These are phyloP conservation scores for Pangasius sanitwongsei DNA, from an alignment of 2,797 vertebrate genomes.

Conservation along the genomic window DNA sequence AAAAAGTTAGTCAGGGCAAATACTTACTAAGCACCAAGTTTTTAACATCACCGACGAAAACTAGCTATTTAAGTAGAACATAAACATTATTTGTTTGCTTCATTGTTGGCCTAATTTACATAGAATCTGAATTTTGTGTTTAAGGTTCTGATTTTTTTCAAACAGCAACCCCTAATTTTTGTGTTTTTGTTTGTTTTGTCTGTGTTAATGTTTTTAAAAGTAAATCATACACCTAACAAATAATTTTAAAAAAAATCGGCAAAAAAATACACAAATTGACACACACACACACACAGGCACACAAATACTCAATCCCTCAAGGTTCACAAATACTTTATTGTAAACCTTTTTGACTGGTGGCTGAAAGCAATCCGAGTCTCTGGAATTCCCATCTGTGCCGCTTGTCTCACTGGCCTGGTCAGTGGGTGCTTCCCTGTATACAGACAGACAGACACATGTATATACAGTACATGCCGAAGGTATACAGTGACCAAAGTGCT, in stretches of 20 bases:
- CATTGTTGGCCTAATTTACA: neutral
- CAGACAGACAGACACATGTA: slow-evolving; percentile 12
- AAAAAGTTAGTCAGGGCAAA: neutral
- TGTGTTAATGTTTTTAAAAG: no score
- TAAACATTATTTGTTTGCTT: neutral
- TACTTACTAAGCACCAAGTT: neutral
- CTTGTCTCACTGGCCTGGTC: slow-evolving; percentile 91
- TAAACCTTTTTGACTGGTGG: slow-evolving; percentile 93
- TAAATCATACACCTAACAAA: neutral
- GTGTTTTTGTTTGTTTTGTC: neutral
- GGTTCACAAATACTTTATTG: neutral
- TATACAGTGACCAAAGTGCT: no score
- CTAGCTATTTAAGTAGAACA: neutral
- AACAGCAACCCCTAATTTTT: neutral
- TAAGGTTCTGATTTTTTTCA: neutral
- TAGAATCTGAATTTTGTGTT: neutral
- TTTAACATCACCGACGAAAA: neutral
- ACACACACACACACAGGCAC: neutral
- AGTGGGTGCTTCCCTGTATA: slow-evolving; percentile 83
- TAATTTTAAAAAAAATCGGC: neutral
- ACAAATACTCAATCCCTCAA: neutral
- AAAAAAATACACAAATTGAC: neutral
- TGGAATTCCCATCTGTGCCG: slow-evolving; percentile 90
- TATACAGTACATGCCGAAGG: neutral
- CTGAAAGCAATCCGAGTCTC: slow-evolving; percentile 93